Percentiles rank a stretch among this genome's conserved stretches.
These are phyloP conservation scores for Picathartes gymnocephalus DNA, from an alignment of 2,113 vertebrate genomes.

Conservation along the genomic window DNA sequence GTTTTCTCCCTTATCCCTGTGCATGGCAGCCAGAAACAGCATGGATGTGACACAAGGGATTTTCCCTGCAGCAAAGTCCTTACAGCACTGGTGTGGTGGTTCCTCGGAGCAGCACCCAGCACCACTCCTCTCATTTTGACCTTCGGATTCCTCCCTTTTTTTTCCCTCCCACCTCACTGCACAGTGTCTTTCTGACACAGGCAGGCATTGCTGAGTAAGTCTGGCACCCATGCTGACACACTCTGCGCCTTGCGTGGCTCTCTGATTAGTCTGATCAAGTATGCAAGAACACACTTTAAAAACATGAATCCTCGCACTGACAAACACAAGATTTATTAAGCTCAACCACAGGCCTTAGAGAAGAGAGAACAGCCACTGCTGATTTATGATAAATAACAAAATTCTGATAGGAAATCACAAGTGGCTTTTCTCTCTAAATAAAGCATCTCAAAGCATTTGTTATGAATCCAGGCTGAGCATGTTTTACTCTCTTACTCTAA, in stretches of 20 bases:
- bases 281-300: slow-evolving; percentile 65
- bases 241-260: slow-evolving; percentile 16
- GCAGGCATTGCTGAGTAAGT: slow-evolving; percentile 46
- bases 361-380: slow-evolving; percentile 58
- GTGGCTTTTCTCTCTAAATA: slow-evolving; percentile 74
- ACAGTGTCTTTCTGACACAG: neutral
- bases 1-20: slow-evolving; percentile 6
- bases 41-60: slow-evolving; percentile 11
- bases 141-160: neutral
- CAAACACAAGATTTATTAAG: slow-evolving; percentile 63
- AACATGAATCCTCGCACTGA: slow-evolving; percentile 63
- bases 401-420: slow-evolving; percentile 74
- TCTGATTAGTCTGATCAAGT: slow-evolving; percentile 65
- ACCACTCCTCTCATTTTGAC: slow-evolving; percentile 11
- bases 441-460: slow-evolving; percentile 72
- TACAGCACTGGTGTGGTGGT: neutral
- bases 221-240: slow-evolving; percentile 51
- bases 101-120: neutral
- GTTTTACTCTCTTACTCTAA: slow-evolving; percentile 68
- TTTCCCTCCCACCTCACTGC: neutral
- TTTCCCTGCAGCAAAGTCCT: slow-evolving; percentile 50
- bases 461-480: slow-evolving; percentile 68
- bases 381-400: slow-evolving; percentile 75
- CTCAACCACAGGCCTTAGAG: slow-evolving; percentile 59
- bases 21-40: slow-evolving; percentile 1